phyloP scores from a whole-genome alignment of 1,140 invertebrate genomes.

The Conopomorpha cramerella region DNA sequence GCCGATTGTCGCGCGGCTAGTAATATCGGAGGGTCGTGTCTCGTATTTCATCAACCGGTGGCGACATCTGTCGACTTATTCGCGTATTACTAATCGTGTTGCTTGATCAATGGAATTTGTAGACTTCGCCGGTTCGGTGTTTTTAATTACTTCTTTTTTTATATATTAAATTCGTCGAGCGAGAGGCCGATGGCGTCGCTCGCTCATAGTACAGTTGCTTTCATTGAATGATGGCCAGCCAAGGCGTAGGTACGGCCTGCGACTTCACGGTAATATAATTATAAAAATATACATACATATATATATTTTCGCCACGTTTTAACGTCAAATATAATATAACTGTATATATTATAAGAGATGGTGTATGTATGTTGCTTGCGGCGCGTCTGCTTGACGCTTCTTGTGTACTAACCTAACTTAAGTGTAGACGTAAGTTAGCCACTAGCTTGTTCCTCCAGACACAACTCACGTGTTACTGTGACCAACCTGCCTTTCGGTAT shows the following conservation, averaged over 20 bases:
- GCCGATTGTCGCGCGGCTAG: too few relatives aligned
- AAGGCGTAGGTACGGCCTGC: conserved; percentile 8
- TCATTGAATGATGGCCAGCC: too few relatives aligned
- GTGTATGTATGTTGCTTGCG: conserved; percentile 26
- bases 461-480: neutral
- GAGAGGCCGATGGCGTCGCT: too few relatives aligned
- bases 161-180: too few relatives aligned
- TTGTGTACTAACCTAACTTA: conserved; percentile 18
- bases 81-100: too few relatives aligned
- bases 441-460: neutral
- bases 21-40: too few relatives aligned
- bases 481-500: conserved; percentile 24
- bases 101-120: too few relatives aligned
- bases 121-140: too few relatives aligned
- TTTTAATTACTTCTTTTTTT: too few relatives aligned
- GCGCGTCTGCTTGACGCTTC: conserved; percentile 37
- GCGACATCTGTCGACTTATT: too few relatives aligned
- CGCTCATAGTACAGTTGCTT: too few relatives aligned
- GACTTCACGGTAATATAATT: conserved; percentile 18
- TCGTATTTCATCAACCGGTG: too few relatives aligned
- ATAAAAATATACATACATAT: conserved; percentile 42
- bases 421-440: neutral
- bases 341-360: conserved; percentile 42
- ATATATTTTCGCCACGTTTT: conserved; percentile 24
- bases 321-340: conserved; percentile 22